Base-by-base conservation (phyloP, 2,888 invertebrate species). In the Chymomyza fuscimana region DNA sequence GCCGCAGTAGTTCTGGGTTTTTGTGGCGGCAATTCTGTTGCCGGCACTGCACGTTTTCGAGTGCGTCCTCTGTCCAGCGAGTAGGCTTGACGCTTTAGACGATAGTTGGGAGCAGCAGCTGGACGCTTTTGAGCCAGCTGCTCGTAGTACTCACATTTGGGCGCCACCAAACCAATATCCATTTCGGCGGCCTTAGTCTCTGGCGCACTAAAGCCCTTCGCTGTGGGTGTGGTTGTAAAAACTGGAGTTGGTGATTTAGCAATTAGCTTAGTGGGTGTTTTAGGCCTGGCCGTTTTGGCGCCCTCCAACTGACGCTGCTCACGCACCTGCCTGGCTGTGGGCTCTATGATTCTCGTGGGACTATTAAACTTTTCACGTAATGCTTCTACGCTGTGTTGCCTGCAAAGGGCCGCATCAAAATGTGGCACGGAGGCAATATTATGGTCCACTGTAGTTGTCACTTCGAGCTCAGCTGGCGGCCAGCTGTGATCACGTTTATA, bases 401-500 rank as follows among this genome's bases (percentile, higher is more conserved):
- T 84, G 62, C 86, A 84, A 15, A 89, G 80, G 60, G 79, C 52
- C 0, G 75, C 58, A 29, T 64, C n/a, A 15, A 29, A 40, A 9
- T 46, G 32, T 29, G 19, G 36, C 15, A 5, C 40, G 59, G 22
- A 32, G 29, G 12, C 62, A 5, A 22, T 15, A 7, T n/a, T 63
- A 36, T 65, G 51, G 5, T 32, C 68, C 4, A 40, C 25, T 64
- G 16, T 36, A 25, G 22, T 56, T 19, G 58, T 22, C 16, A 69
- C 40, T 5, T 25, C 65, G 25, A 63, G 61, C 51, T 78, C 73
- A 4, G 72, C 65, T n/a, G 92, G 91, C 50, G 91, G 91, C 91
- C 91, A 91, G 74, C 91, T 91, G 80, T 90, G 88, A 76, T 92
- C 91, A 36, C 91, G 88, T 77, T 87, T 88, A 67, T 88, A 87